Conservation (phyloP, 2,797 vertebrate species). For the Typhlichthys subterraneus region DNA sequence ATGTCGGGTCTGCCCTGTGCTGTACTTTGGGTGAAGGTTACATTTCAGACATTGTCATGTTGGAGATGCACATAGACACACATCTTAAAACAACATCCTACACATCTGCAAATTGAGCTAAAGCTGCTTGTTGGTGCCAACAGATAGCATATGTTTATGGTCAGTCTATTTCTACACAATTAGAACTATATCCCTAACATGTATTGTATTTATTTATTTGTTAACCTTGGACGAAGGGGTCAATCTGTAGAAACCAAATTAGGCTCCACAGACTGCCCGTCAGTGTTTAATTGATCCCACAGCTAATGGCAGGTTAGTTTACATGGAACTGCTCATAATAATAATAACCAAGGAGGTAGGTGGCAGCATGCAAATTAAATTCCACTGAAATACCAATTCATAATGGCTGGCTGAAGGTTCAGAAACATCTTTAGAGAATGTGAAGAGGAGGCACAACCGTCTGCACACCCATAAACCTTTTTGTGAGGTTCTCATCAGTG, state of each 20-base stretch:
- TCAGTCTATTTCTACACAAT: slow-evolving; percentile 3
- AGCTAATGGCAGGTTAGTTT: slow-evolving; percentile 22
- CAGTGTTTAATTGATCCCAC: slow-evolving; percentile 44
- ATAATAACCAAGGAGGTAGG: slow-evolving; percentile 13
- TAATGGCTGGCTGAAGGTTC: slow-evolving; percentile 29
- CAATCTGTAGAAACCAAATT: slow-evolving; percentile 12
- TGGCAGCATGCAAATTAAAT: slow-evolving; percentile 31
- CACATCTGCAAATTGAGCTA: no score
- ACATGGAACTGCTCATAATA: slow-evolving; percentile 26
- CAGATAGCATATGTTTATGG: not conserved
- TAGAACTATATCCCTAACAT: not conserved
- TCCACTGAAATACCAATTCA: slow-evolving; percentile 18
- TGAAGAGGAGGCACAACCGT: not conserved
- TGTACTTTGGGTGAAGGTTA: no score
- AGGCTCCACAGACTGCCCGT: slow-evolving; percentile 14
- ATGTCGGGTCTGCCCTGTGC: not conserved
- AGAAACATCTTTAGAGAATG: slow-evolving; percentile 1
- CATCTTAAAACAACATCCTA: no score
- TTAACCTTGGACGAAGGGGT: not conserved
- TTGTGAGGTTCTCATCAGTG: slow-evolving; percentile 36
- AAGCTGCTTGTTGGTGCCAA: no score
- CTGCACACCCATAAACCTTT: slow-evolving; percentile 15
- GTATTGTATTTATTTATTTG: slow-evolving; percentile 1
- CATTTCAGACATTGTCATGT: no score
- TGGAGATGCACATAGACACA: no score